Conservation (phyloP, 2,113 vertebrate species). For the Aegypius monachus region DNA sequence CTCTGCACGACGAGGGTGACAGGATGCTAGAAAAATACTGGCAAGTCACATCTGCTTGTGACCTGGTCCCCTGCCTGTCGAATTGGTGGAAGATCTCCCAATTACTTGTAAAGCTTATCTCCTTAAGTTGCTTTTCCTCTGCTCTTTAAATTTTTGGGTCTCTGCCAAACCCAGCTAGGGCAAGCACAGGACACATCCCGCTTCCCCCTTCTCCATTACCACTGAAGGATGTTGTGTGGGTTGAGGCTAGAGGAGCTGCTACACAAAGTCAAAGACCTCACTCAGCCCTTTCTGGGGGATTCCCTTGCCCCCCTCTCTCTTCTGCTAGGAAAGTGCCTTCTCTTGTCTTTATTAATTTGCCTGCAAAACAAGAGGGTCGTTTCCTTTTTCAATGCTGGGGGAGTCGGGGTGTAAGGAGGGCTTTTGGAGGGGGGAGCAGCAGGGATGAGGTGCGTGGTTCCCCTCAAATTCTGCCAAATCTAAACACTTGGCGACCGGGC, state of each 20-base stretch:
- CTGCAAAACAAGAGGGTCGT: fast-evolving
- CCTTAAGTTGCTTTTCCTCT: slow-evolving; percentile 8
- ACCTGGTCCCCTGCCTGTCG: not conserved
- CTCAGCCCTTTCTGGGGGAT: not conserved
- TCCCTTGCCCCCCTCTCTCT: fast-evolving
- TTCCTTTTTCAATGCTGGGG: fast-evolving
- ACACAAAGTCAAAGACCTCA: not conserved
- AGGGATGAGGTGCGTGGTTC: not conserved
- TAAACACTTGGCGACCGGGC: not conserved
- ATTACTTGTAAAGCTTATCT: slow-evolving; percentile 40
- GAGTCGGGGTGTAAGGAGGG: fast-evolving
- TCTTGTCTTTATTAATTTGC: not conserved
- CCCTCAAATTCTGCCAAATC: fast-evolving
- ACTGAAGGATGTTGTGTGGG: not conserved
- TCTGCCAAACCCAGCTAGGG: not conserved
- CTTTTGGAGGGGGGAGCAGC: not conserved
- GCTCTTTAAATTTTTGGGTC: not conserved
- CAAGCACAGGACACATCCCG: not conserved
- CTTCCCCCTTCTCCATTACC: not conserved
- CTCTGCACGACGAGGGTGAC: not conserved
- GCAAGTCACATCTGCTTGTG: slow-evolving; percentile 10
- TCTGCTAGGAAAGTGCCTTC: not conserved
- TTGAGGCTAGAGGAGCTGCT: not conserved
- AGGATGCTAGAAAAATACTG: slow-evolving; percentile 10
- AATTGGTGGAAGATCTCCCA: slow-evolving; percentile 5